These are phyloP conservation scores for Malurus melanocephalus DNA, from an alignment of 2,113 vertebrate species.

Conservation along the genomic window DNA sequence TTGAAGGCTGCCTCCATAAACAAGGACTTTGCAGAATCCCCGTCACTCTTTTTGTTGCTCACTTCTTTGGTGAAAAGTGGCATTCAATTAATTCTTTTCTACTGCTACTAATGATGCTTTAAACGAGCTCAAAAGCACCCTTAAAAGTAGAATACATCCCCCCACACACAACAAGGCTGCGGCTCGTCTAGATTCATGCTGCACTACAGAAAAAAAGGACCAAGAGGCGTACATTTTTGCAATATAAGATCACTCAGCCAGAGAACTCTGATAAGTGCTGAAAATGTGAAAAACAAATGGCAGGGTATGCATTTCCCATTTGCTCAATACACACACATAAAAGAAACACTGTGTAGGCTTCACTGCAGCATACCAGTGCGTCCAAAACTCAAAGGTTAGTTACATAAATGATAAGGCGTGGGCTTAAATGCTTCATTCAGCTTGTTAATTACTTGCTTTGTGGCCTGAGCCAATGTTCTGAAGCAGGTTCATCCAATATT, in stretches of 20 bases:
- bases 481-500: conserved; percentile 50
- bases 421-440: conserved; percentile 46
- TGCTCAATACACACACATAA: conserved; percentile 60
- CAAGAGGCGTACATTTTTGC: conserved; percentile 51
- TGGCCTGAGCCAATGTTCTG: conserved; percentile 36
- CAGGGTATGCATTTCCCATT: conserved; percentile 53
- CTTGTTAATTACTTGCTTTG: conserved; percentile 48
- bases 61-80: background rate
- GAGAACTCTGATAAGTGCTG: conserved; percentile 46
- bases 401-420: conserved; percentile 61
- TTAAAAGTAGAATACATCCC: conserved; percentile 12
- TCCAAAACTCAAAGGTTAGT: conserved; percentile 66
- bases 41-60: background rate
- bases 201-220: conserved; percentile 29
- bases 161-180: conserved; percentile 5
- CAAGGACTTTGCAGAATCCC: background rate
- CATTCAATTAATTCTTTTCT: background rate
- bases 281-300: conserved; percentile 62
- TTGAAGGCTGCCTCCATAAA: background rate
- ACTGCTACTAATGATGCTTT: background rate
- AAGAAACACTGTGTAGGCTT: conserved; percentile 63
- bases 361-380: conserved; percentile 54
- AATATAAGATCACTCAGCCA: conserved; percentile 38
- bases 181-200: background rate
- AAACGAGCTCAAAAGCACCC: conserved; percentile 13